These are phyloP conservation scores for Zaprionus gabonicus DNA, from an alignment of 1,140 invertebrate species.

Conservation along the genomic window DNA sequence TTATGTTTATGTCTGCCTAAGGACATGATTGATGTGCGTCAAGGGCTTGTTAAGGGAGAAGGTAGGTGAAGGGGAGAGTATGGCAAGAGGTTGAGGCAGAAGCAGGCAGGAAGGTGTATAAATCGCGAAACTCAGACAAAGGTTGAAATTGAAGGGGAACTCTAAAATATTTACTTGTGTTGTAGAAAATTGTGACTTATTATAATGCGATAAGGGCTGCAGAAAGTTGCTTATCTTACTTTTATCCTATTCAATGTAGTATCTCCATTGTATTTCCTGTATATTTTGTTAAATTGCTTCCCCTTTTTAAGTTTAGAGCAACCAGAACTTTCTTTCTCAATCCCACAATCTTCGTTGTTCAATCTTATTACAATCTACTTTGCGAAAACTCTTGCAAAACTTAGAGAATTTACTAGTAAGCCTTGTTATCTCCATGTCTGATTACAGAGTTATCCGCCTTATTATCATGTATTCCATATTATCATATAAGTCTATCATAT, in stretches of 20 bases:
- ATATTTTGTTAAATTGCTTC: background rate
- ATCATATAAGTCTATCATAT: background rate
- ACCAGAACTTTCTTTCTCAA: background rate
- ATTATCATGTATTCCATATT: background rate
- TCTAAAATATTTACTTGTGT: background rate
- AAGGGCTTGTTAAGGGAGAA: background rate
- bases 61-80: background rate
- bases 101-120: background rate
- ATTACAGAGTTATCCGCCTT: background rate
- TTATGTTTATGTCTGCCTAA: constrained; percentile 49
- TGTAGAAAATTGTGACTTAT: background rate
- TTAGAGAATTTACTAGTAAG: background rate
- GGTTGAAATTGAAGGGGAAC: background rate
- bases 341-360: too few species aligned
- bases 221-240: background rate
- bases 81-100: background rate
- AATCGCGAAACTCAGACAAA: background rate
- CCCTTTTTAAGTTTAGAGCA: background rate
- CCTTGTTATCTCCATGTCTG: background rate
- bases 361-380: background rate
- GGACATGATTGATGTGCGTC: constrained; percentile 70
- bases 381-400: background rate
- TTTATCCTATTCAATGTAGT: too few species aligned
- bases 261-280: background rate
- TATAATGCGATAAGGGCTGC: background rate